Percentiles rank a stretch among this genome's conserved stretches.
Conservation (phyloP, 2,113 vertebrate genomes). For the Actinemys pallida region DNA sequence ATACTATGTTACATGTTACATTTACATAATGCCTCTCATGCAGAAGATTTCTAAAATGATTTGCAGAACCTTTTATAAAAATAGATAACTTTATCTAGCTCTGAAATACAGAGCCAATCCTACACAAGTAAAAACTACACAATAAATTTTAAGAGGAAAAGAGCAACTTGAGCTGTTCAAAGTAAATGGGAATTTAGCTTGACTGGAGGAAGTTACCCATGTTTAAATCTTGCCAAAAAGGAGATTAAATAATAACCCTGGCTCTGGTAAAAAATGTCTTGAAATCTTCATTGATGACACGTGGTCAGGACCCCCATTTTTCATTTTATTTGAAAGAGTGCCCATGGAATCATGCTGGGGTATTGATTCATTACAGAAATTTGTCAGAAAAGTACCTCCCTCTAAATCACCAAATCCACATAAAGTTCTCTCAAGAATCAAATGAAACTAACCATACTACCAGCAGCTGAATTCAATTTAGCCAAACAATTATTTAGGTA, state of each 20-base stretch:
- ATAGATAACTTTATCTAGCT: no score
- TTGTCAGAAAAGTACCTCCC: no score
- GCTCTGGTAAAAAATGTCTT: background rate
- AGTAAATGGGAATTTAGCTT: background rate
- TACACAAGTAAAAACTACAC: no score
- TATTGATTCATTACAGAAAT: no score
- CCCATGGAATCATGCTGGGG: background rate
- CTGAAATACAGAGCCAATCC: no score
- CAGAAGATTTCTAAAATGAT: background rate
- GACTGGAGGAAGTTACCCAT: background rate
- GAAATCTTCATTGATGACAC: background rate
- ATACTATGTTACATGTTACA: background rate
- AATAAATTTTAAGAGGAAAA: no score
- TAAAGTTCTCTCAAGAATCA: background rate
- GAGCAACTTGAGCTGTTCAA: no score
- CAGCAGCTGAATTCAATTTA: background rate
- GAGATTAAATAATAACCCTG: background rate
- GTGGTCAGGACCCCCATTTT: background rate
- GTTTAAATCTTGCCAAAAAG: background rate
- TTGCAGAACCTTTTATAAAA: no score
- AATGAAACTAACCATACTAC: background rate
- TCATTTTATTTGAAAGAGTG: background rate
- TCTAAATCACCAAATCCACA: background rate
- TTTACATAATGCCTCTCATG: background rate
- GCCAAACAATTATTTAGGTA: background rate